phyloP scores from a whole-genome alignment of 2,113 vertebrate genomes.

The Eclectus roratus region DNA sequence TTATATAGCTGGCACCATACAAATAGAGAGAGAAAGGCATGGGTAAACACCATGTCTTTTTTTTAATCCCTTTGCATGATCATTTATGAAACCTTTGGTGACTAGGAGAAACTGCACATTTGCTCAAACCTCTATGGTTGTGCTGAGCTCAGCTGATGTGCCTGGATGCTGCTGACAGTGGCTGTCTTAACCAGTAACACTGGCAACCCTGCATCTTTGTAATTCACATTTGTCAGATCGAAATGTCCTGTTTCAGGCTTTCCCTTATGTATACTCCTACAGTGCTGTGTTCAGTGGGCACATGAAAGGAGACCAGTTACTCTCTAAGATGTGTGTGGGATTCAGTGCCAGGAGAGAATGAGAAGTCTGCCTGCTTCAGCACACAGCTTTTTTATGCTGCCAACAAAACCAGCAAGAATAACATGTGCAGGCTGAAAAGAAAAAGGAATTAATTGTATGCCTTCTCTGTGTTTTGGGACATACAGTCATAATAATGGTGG shows the following conservation, averaged over 20 bases:
- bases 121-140: not conserved
- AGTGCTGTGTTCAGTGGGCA: not conserved
- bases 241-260: not conserved
- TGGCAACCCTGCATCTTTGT: not conserved
- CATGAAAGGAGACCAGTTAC: not conserved
- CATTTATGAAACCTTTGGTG: not conserved
- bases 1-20: not conserved
- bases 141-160: not conserved
- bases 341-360: not conserved
- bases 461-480: not conserved
- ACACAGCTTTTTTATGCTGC: not conserved
- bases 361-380: not conserved
- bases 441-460: not conserved
- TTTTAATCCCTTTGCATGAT: not conserved
- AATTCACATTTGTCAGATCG: not conserved
- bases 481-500: not conserved
- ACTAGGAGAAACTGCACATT: not conserved
- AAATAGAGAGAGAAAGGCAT: not conserved
- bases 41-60: not conserved
- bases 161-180: not conserved
- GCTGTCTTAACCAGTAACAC: not conserved
- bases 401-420: not conserved
- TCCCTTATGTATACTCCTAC: not conserved
- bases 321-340: conserved; percentile 1
- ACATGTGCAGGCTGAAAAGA: not conserved